Percentiles rank a stretch among this genome's conserved stretches.
These are phyloP conservation scores for Rhinopomastus cyanomelas DNA, from an alignment of 2,113 vertebrate species.

Conservation along the genomic window DNA sequence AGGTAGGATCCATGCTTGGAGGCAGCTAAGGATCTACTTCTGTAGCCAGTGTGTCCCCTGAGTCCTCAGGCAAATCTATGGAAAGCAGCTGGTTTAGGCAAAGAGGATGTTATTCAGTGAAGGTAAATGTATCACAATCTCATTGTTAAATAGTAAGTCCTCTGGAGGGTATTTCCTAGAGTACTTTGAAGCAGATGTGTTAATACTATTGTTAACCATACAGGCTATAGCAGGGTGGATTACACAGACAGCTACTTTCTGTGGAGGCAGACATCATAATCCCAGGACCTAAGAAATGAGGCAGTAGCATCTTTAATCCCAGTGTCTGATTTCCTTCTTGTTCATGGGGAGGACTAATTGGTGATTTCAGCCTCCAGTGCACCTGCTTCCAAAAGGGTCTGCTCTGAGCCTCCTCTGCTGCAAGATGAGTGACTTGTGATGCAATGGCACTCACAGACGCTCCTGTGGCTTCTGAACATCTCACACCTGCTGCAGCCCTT, in stretches of 20 bases:
- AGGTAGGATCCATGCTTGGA: not conserved
- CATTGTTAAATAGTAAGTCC: constrained; percentile 1
- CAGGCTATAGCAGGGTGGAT: not conserved
- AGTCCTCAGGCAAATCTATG: not conserved
- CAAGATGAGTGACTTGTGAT: not conserved
- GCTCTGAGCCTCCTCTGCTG: not conserved
- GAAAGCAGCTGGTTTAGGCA: not conserved
- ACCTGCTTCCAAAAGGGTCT: not conserved
- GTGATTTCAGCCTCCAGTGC: not conserved
- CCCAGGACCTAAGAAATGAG: not conserved
- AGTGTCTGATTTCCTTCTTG: not conserved
- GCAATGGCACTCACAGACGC: not conserved
- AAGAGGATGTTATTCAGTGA: not conserved
- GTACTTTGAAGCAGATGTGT: not conserved
- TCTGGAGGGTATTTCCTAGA: not conserved
- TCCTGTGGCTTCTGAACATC: not conserved
- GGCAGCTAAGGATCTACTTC: not conserved
- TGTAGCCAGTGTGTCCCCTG: not conserved
- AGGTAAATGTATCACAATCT: not conserved
- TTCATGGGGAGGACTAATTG: not conserved
- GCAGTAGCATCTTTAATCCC: not conserved
- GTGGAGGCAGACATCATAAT: not conserved
- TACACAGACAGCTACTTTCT: not conserved
- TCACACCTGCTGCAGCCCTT: not conserved
- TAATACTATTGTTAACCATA: not conserved